Evolutionary conservation across 2,797 vertebrate genomes (phyloP).

Genomic region (Bovichtus diacanthus): DNA sequence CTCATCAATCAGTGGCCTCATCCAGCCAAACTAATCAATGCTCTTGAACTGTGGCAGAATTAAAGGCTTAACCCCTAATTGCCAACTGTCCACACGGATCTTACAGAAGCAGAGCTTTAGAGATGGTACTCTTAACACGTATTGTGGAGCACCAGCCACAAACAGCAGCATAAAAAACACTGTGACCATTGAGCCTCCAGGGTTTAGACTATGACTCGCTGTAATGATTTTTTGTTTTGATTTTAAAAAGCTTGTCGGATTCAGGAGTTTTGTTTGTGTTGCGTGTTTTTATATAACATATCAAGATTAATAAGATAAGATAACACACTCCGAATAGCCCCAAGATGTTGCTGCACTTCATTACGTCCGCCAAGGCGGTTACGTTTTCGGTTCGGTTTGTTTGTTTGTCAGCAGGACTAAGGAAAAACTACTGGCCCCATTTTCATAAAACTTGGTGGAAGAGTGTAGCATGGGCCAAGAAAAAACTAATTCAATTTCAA

Average conservation of each 20-base stretch:
- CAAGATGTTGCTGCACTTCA: background rate
- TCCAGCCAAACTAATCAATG: conserved; percentile 72
- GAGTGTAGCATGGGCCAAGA: no score
- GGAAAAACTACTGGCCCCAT: no score
- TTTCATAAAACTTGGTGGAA: no score
- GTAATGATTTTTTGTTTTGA: background rate
- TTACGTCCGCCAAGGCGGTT: no score
- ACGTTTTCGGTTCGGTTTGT: no score
- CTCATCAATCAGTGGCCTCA: conserved; percentile 50
- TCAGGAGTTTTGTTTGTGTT: background rate
- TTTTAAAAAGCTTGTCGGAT: background rate
- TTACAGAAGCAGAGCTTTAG: conserved; percentile 32
- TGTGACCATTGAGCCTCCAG: background rate
- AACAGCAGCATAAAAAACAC: background rate
- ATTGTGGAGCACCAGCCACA: background rate
- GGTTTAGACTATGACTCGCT: background rate
- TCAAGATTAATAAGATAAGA: background rate
- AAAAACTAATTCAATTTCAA: no score
- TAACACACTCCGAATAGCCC: background rate
- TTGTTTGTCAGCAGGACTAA: no score
- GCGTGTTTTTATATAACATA: background rate
- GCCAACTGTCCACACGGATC: conserved; percentile 55
- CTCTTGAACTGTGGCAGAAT: conserved; percentile 66
- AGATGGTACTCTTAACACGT: conserved; percentile 9
- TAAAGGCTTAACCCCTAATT: conserved; percentile 72